A percentile compares a stretch with the other conserved stretches of the same genome.
Conservation (phyloP, 2,888 invertebrate species). For the Ditylenchus weischeri region DNA sequence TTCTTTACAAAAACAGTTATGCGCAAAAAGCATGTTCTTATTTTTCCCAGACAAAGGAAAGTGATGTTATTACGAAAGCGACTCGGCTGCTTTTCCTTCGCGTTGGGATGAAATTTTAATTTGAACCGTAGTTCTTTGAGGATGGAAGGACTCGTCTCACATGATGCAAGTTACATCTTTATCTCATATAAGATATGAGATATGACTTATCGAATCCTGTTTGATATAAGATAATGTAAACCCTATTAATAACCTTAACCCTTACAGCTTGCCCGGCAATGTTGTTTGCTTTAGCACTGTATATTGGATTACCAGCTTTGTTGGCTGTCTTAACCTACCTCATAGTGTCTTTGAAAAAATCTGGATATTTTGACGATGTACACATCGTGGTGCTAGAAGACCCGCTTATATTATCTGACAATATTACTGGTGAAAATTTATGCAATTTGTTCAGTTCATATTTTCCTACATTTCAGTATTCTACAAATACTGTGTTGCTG, state of each 20-base stretch:
- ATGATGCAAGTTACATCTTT: no score
- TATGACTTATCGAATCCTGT: background rate
- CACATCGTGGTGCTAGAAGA: conserved; percentile 35
- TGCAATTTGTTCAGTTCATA: background rate
- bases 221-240: background rate
- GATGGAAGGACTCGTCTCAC: no score
- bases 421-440: conserved; percentile 23
- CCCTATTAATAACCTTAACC: no score
- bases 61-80: no score
- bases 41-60: no score
- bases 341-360: conserved; percentile 32
- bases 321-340: conserved; percentile 40
- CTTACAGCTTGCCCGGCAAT: background rate
- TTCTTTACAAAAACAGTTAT: no score
- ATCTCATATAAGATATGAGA: background rate
- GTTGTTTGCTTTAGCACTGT: conserved; percentile 13
- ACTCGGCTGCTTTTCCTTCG: no score
- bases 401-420: conserved; percentile 32
- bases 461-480: conserved; percentile 25
- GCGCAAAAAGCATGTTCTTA: no score
- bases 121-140: no score
- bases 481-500: conserved; percentile 45
- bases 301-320: conserved; percentile 32
- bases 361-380: conserved; percentile 36
- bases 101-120: no score